Evolutionary conservation across 2,797 vertebrate species (phyloP), one percentile per base, ranked within the genome.

Genomic region (Neolamprologus multifasciatus): DNA sequence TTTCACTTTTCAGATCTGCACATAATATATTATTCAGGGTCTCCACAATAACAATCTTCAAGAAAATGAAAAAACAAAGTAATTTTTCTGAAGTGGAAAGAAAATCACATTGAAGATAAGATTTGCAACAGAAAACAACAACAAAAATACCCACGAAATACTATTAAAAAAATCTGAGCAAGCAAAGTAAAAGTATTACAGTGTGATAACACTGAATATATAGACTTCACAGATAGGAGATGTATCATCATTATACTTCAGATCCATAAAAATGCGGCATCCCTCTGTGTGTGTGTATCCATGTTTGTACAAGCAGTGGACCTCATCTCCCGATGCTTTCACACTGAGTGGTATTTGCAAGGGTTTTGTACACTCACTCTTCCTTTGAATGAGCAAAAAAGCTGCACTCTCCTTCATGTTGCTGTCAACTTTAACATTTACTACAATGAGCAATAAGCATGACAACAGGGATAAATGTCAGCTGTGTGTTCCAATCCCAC

Each of bases 381-480:
- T 77, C n/a, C 55, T 71, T 77, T 82, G 59, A 83, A 55, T 9
- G 50, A 86, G 17, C 69, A 76, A 48, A 76, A 48, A 31, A 50
- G 48, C 77, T 48, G 54, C 55, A 81, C 71, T 90, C 54, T 86
- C 31, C 88, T 54, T 74, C 29, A 59, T 54, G 77, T 64, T 77
- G 82, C 78, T 84, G 82, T 81, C 62, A 31, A 80, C 83, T 84
- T 62, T 93, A 87, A 92, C 89, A 90, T 94, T 93, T 92, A n/a
- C 81, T 14, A 11, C 55, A 83, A 86, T 83, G 79, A 93, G 55
- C 85, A 83, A 71, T 81, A 84, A 89, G 69, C 79, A 36, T 79
- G 88, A 88, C 87, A 76, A 50, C 83, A 33, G 33, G 80, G 86
- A 87, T 88, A 88, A 91, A 92, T 91, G 88, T 91, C 83, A 86